Evolutionary conservation across 2,113 vertebrate species (phyloP), one percentile per base, ranked within the genome.

Genomic region (Pica pica): DNA sequence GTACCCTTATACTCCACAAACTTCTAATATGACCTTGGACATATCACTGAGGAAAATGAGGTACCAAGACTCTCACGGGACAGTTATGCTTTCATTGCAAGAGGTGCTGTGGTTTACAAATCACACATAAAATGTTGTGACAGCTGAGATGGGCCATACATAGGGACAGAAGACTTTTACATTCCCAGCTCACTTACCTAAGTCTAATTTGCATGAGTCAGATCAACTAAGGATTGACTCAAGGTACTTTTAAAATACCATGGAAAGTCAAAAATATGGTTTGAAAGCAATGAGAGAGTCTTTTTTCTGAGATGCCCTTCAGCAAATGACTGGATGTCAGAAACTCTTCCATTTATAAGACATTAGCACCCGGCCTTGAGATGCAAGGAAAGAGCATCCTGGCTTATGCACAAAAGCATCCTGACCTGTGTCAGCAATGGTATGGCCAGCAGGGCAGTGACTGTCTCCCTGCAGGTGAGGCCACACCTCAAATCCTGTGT

Each of bases 391-490:
- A 63, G 8, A 49, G 7, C 31, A 49, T 60, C n/a, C 26, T 71
- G n/a, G 16, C 15, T 57, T n/a, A 8, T 28, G 10, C 9, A 28
- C 21, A 37, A 68, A 5, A 63, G 13, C 30, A 46, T 8, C 16
- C 50, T 75, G 74, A 19, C 20, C 24, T 15, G 19, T 0, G 5
- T 24, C 33, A 56, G 47, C 5, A 17, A 0, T 17, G 1, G 20
- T 17, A 21, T 80, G 55, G 17, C 12, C 91, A 84, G 37, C 47
- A 84, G 68, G 16, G 16, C 16, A 64, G 30, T 0, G 37, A 42
- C 0, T 1, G 1, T 30, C 0, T 16, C 26, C 20, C 30, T 85
- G 50, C 14, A 6, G n/a, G 2, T 53, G 61, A 75, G 60, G n/a
- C 16, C 61, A 18, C 53, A 60, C 0, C 46, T 68, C 9, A 0